Evolutionary conservation across 2,888 invertebrate genomes (phyloP).

Genomic region (Andrena minutula): DNA sequence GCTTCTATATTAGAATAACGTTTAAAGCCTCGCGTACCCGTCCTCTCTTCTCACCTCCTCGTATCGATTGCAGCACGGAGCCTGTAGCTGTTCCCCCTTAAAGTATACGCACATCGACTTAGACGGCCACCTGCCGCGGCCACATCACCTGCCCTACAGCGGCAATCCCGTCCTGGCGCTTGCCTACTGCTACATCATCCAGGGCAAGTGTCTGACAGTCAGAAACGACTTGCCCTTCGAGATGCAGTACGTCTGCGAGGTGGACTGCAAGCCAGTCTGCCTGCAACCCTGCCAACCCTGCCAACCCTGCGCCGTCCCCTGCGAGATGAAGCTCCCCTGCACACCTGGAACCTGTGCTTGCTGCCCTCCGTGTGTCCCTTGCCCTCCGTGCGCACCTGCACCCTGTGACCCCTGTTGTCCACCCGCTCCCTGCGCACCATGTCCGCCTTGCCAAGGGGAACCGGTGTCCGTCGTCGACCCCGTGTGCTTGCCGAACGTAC

Average conservation of each 20-base stretch:
- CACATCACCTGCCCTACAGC: slow-evolving; percentile 88
- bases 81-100: slow-evolving; percentile 86
- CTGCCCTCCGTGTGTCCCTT: slow-evolving; percentile 38
- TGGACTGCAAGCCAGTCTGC: slow-evolving; percentile 76
- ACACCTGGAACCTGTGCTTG: slow-evolving; percentile 17
- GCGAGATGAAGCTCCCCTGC: slow-evolving; percentile 28
- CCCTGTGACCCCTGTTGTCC: slow-evolving; percentile 33
- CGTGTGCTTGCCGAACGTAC: slow-evolving; percentile 71
- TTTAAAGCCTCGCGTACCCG: slow-evolving; percentile 58
- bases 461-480: slow-evolving; percentile 63
- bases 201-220: slow-evolving; percentile 81
- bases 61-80: slow-evolving; percentile 80
- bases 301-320: slow-evolving; percentile 43
- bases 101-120: slow-evolving; percentile 95
- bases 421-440: slow-evolving; percentile 16
- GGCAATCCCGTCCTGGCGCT: slow-evolving; percentile 92
- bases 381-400: slow-evolving; percentile 13
- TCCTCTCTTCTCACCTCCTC: slow-evolving; percentile 25
- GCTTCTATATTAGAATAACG: slow-evolving; percentile 62
- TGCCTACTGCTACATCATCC: slow-evolving; percentile 86
- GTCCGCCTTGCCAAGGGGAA: slow-evolving; percentile 47
- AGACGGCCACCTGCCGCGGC: slow-evolving; percentile 86
- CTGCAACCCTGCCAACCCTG: slow-evolving; percentile 71
- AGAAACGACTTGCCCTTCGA: slow-evolving; percentile 77
- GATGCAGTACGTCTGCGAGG: slow-evolving; percentile 78